Evolutionary conservation across 2,113 vertebrate species (phyloP).

Genomic region (Alectura lathami): DNA sequence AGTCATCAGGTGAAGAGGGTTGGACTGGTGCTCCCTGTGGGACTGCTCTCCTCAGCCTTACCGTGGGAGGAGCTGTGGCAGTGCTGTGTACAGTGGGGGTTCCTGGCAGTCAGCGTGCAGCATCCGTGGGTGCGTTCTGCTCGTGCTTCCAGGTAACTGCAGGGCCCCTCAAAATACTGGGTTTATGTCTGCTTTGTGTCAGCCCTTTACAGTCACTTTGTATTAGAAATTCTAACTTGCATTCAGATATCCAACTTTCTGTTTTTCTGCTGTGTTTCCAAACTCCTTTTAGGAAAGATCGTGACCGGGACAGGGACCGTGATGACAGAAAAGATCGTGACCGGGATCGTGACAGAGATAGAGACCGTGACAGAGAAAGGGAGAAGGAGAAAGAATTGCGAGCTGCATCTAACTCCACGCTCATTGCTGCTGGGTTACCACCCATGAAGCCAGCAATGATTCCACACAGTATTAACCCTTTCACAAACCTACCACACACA

Average conservation of each 20-base stretch:
- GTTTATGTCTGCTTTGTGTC: neutral
- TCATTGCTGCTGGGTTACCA: conserved; percentile 73
- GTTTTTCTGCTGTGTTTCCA: neutral
- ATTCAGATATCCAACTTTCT: neutral
- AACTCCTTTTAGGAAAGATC: conserved; percentile 83
- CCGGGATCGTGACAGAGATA: conserved; percentile 88
- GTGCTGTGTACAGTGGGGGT: neutral
- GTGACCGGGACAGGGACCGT: conserved; percentile 89
- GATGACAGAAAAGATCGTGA: conserved; percentile 86
- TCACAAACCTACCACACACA: conserved; percentile 94
- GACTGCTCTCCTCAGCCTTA: neutral
- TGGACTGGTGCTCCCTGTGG: neutral
- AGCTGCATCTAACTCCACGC: conserved; percentile 74
- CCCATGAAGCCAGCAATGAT: conserved; percentile 84
- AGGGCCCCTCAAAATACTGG: neutral
- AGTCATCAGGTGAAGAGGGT: neutral
- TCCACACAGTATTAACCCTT: conserved; percentile 92
- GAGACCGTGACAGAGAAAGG: conserved; percentile 86
- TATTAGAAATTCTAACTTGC: neutral
- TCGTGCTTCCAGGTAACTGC: neutral
- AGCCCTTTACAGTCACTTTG: neutral
- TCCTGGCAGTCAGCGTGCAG: rapidly evolving
- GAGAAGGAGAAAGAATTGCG: conserved; percentile 86
- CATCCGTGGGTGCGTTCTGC: neutral
- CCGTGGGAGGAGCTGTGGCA: neutral